Evolutionary conservation across 2,888 invertebrate species (phyloP).

Genomic region (Xiphydria camelus): DNA sequence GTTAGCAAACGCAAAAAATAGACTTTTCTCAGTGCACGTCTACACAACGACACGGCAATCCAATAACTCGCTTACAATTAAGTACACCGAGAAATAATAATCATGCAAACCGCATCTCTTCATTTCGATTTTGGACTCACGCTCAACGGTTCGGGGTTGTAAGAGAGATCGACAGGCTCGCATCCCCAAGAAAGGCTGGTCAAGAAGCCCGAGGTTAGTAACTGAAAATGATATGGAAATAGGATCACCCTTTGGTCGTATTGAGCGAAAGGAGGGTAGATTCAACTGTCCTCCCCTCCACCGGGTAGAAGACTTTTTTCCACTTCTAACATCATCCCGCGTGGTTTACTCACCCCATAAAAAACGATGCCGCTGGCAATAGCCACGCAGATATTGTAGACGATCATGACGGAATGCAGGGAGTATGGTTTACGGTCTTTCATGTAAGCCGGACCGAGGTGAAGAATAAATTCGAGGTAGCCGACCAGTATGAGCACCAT

Average conservation of each 20-base stretch:
- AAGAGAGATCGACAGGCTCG: constrained; percentile 72
- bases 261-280: too few species aligned
- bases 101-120: too few species aligned
- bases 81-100: too few species aligned
- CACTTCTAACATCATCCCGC: too few species aligned
- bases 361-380: constrained; percentile 68
- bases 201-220: constrained; percentile 68
- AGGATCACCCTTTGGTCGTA: constrained; percentile 1
- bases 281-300: too few species aligned
- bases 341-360: constrained; percentile 72
- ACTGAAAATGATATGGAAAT: constrained; percentile 59
- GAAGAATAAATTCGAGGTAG: constrained; percentile 46
- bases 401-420: constrained; percentile 46
- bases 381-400: constrained; percentile 59
- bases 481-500: constrained; percentile 34
- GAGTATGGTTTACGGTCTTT: constrained; percentile 41
- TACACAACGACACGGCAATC: too few species aligned
- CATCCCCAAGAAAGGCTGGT: constrained; percentile 68
- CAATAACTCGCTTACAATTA: too few species aligned
- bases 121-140: too few species aligned
- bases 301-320: too few species aligned
- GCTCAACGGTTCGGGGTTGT: constrained; percentile 65
- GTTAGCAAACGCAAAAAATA: too few species aligned
- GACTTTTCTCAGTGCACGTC: too few species aligned
- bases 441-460: constrained; percentile 47